Conservation (phyloP, 1,140 invertebrate genomes). For the Helicoverpa zea region DNA sequence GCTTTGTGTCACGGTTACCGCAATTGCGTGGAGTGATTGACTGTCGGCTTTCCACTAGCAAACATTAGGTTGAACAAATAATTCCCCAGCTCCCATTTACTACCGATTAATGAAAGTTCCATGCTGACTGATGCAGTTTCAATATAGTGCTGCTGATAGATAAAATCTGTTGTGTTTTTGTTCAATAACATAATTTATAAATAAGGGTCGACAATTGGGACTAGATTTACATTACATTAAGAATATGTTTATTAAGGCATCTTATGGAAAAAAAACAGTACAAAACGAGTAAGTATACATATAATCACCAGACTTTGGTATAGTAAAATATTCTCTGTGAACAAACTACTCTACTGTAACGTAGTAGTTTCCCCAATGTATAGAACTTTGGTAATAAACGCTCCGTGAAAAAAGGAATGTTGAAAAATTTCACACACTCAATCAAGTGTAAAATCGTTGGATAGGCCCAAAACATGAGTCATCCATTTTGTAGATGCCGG, state of each 20-base stretch:
- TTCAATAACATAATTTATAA: conserved; percentile 8
- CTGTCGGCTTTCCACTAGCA: neutral
- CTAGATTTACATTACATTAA: conserved; percentile 8
- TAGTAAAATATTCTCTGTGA: neutral
- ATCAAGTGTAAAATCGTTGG: conserved; percentile 49
- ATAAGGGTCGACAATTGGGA: neutral
- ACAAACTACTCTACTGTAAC: neutral
- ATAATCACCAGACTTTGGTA: neutral
- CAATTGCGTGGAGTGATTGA: neutral
- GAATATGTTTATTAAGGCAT: neutral
- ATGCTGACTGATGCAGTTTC: neutral
- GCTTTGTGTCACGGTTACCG: neutral
- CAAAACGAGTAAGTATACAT: no score
- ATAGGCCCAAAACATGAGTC: conserved; percentile 44
- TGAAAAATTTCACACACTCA: conserved; percentile 41
- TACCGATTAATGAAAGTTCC: neutral
- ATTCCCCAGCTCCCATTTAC: neutral
- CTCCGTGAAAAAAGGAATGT: conserved; percentile 14
- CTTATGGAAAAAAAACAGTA: no score
- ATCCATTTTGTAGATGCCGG: conserved; percentile 36
- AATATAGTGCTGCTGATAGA: neutral
- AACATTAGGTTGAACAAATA: conserved; percentile 2
- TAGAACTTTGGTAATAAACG: conserved; percentile 28
- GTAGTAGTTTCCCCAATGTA: conserved; percentile 13
- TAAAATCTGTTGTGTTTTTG: neutral